Percentiles rank a stretch among this genome's conserved stretches.
Evolutionary conservation across 2,888 invertebrate genomes (phyloP).

Genomic region (Liopterus haemorrhoidalis): DNA sequence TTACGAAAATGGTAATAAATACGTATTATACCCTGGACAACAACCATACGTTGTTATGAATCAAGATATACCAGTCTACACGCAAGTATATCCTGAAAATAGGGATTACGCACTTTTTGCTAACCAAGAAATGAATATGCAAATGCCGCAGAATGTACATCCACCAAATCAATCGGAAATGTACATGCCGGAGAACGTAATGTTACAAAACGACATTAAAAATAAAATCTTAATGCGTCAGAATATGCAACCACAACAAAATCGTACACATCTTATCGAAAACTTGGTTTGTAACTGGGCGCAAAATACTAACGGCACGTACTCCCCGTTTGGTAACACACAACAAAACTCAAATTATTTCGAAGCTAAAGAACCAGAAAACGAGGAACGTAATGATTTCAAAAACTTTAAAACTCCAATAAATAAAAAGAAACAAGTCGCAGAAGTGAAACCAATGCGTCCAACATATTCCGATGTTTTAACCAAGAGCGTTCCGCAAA

Average conservation of each 20-base stretch:
- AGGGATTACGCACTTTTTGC: constrained; percentile 9
- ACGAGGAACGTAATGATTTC: constrained; percentile 31
- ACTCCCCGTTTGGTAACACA: constrained; percentile 65
- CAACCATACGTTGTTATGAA: constrained; percentile 17
- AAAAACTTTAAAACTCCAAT: constrained; percentile 15
- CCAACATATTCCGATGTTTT: constrained; percentile 80
- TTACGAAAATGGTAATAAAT: constrained; percentile 16
- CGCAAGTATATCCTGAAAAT: constrained; percentile 16
- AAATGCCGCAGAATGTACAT: constrained; percentile 10
- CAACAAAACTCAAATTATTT: constrained; percentile 45
- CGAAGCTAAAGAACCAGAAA: constrained; percentile 35
- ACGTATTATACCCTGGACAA: constrained; percentile 17
- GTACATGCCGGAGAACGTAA: constrained; percentile 4
- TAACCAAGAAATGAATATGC: constrained; percentile 8
- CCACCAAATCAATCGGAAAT: constrained; percentile 1
- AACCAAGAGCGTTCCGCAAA: constrained; percentile 56
- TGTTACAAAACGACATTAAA: constrained; percentile 17
- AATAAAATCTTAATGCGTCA: constrained; percentile 14
- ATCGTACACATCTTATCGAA: constrained; percentile 53
- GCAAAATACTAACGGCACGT: constrained; percentile 66
- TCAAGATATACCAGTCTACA: constrained; percentile 16
- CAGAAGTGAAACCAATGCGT: constrained; percentile 81
- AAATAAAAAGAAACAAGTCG: constrained; percentile 65
- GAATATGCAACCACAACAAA: constrained; percentile 23
- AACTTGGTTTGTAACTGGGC: constrained; percentile 68